These are phyloP conservation scores for Campylomormyrus numenius DNA, from an alignment of 2,113 vertebrate species.

Conservation along the genomic window DNA sequence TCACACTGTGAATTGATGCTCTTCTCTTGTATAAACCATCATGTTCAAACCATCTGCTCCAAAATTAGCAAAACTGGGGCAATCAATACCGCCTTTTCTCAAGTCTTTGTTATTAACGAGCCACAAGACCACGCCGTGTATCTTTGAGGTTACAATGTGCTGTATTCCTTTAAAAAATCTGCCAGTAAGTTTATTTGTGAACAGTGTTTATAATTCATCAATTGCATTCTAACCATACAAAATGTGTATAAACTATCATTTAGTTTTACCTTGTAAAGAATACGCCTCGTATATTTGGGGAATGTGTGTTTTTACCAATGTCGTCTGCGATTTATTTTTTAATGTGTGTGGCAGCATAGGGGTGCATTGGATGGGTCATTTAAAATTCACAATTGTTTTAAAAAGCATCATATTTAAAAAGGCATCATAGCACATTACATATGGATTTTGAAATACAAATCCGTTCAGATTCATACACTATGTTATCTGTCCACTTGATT, in stretches of 20 bases:
- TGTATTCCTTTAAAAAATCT: neutral
- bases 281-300: neutral
- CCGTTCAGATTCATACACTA: neutral
- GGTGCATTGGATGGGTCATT: neutral
- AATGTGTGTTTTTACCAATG: neutral
- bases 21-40: neutral
- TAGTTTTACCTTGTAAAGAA: neutral
- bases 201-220: neutral
- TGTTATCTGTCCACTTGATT: neutral
- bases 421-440: neutral
- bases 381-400: no score
- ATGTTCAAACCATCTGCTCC: neutral
- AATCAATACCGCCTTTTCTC: neutral
- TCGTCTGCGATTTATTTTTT: neutral
- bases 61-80: neutral
- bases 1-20: neutral
- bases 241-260: neutral
- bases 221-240: neutral
- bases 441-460: neutral
- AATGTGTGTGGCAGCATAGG: neutral
- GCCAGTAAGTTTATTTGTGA: neutral
- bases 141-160: neutral
- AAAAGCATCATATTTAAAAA: neutral
- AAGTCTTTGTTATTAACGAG: neutral
- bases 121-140: neutral